Evolutionary conservation across 2,888 invertebrate genomes (phyloP).

Genomic region (Tricholauxania praeusta): DNA sequence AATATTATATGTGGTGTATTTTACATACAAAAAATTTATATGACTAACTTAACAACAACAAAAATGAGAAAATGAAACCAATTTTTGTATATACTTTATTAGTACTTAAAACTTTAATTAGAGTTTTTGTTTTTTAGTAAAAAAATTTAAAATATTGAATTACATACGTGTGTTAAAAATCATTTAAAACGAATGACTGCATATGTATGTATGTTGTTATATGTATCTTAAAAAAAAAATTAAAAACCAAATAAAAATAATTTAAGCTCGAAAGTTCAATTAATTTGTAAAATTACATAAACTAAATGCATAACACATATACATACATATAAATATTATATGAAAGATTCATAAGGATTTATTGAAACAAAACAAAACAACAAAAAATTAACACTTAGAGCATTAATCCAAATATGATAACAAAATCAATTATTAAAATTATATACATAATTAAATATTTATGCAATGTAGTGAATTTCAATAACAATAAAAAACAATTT

Average conservation of each 20-base stretch:
- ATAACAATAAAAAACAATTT: conserved; percentile 26
- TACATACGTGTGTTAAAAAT: conserved; percentile 4
- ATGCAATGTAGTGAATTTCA: conserved; percentile 60
- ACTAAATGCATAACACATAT: conserved; percentile 8
- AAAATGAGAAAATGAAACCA: not conserved
- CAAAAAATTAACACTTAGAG: conserved; percentile 39
- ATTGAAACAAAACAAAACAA: conserved; percentile 46
- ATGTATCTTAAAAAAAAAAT: conserved; percentile 4
- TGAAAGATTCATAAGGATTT: conserved; percentile 39
- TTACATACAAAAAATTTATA: no score
- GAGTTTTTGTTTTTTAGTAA: no score
- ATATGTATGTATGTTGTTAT: conserved; percentile 17
- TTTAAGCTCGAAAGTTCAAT: conserved; percentile 61
- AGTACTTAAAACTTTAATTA: not conserved
- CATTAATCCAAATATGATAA: conserved; percentile 20
- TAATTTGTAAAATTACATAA: conserved; percentile 52
- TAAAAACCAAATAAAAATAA: conserved; percentile 9
- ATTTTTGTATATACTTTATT: conserved; percentile 8
- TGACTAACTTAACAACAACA: no score
- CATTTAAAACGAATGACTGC: conserved; percentile 14
- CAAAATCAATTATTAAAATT: conserved; percentile 36
- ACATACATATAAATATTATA: conserved; percentile 17
- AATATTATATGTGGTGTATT: not conserved
- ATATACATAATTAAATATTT: conserved; percentile 48
- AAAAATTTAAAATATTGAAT: not conserved